These are phyloP conservation scores for Drosophila elegans DNA, from an alignment of 1,140 invertebrate genomes.

Conservation along the genomic window DNA sequence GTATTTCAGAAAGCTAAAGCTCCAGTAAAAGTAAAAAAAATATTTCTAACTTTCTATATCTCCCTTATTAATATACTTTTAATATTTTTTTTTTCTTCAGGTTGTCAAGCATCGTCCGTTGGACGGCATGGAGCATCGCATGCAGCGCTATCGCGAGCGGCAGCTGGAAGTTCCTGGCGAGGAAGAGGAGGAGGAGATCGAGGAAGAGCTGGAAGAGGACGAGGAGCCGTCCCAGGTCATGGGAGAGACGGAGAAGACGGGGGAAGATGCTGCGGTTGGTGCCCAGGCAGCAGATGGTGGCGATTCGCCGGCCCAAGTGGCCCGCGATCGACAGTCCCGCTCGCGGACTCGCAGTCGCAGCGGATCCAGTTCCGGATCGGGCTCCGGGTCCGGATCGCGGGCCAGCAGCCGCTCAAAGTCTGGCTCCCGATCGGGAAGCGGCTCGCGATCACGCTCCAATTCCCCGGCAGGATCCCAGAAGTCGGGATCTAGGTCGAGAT, in stretches of 20 bases:
- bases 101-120: constrained; percentile 95
- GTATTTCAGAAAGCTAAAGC: too few species aligned
- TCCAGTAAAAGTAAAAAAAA: too few species aligned
- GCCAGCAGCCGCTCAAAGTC: constrained; percentile 77
- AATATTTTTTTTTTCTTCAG: constrained; percentile 14
- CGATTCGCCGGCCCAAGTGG: constrained; percentile 81
- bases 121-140: constrained; percentile 93
- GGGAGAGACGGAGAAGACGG: constrained; percentile 76
- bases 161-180: constrained; percentile 95
- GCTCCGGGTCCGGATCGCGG: constrained; percentile 79
- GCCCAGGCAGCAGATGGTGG: constrained; percentile 77
- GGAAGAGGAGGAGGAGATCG: constrained; percentile 90
- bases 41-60: not conserved
- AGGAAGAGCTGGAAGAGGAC: constrained; percentile 89
- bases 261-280: constrained; percentile 41
- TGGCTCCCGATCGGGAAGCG: constrained; percentile 79
- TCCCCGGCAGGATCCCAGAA: constrained; percentile 67
- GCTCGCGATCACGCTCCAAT: constrained; percentile 68
- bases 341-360: constrained; percentile 74
- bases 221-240: constrained; percentile 86
- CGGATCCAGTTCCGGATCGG: constrained; percentile 74
- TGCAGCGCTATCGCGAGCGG: constrained; percentile 93
- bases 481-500: constrained; percentile 44
- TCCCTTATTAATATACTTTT: not conserved
- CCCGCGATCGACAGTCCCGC: constrained; percentile 78